These are phyloP conservation scores for Bugula neritina DNA, from an alignment of 2,888 invertebrate genomes.

Conservation along the genomic window DNA sequence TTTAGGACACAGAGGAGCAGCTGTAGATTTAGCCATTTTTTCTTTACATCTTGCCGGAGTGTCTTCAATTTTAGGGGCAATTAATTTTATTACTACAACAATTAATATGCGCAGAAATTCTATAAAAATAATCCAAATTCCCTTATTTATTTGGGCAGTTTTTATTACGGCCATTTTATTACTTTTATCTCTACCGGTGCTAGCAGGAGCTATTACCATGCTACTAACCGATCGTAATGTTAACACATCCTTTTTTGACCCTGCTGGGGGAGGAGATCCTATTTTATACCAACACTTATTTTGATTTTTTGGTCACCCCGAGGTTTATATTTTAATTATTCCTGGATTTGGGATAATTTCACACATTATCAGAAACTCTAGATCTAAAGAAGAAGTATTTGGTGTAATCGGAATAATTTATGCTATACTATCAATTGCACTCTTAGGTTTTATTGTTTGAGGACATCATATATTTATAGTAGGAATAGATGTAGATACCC, in stretches of 20 bases:
- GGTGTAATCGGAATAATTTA: constrained; percentile 71
- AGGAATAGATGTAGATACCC: constrained; percentile 75
- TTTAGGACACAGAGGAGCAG: constrained; percentile 63
- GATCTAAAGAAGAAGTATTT: constrained; percentile 67
- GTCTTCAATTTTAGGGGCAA: constrained; percentile 65
- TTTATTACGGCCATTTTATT: constrained; percentile 64
- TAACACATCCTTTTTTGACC: constrained; percentile 76
- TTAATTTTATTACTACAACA: constrained; percentile 74
- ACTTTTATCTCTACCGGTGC: constrained; percentile 66
- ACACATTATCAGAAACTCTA: constrained; percentile 64
- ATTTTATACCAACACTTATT: constrained; percentile 77
- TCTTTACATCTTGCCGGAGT: constrained; percentile 68
- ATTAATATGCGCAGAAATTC: constrained; percentile 65
- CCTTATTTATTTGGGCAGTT: constrained; percentile 70
- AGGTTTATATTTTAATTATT: constrained; percentile 79
- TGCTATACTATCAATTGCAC: constrained; percentile 75
- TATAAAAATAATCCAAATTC: constrained; percentile 63
- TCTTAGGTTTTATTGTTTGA: constrained; percentile 77
- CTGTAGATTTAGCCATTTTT: constrained; percentile 72
- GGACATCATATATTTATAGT: constrained; percentile 80
- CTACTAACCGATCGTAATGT: constrained; percentile 72
- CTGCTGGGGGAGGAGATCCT: constrained; percentile 72
- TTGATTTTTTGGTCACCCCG: constrained; percentile 81
- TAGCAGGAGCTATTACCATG: constrained; percentile 76
- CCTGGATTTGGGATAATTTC: constrained; percentile 77